Evolutionary conservation across 1,140 invertebrate species (phyloP).

Genomic region (Leguminivora glycinivorella): DNA sequence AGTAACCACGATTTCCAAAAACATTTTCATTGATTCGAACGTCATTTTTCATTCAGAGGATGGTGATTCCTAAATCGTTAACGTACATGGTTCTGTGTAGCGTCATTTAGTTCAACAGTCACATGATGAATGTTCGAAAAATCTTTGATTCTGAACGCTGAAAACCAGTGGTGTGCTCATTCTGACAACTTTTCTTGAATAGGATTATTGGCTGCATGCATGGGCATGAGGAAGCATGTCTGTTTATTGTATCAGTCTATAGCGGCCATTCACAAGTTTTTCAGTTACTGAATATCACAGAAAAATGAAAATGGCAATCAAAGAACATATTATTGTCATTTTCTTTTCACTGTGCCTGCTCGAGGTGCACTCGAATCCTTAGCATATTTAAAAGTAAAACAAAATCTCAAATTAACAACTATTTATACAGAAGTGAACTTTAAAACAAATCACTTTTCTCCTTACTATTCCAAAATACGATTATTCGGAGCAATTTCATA

Average conservation of each 20-base stretch:
- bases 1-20: no score
- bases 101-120: background rate
- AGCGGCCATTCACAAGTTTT: background rate
- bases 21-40: no score
- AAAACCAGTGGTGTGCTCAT: background rate
- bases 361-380: background rate
- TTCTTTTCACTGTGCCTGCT: background rate
- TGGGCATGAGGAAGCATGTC: background rate
- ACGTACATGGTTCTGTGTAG: background rate
- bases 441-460: conserved; percentile 7
- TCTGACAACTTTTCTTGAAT: background rate
- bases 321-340: background rate
- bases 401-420: conserved; percentile 11
- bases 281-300: background rate
- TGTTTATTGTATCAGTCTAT: background rate
- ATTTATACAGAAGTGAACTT: conserved; percentile 13
- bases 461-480: background rate
- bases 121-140: background rate
- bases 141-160: background rate
- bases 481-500: conserved; percentile 2
- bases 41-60: no score
- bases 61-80: background rate
- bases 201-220: background rate
- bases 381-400: conserved; percentile 6
- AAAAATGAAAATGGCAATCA: background rate